Conservation (phyloP, 2,113 vertebrate species). For the Irena cyanogastra region DNA sequence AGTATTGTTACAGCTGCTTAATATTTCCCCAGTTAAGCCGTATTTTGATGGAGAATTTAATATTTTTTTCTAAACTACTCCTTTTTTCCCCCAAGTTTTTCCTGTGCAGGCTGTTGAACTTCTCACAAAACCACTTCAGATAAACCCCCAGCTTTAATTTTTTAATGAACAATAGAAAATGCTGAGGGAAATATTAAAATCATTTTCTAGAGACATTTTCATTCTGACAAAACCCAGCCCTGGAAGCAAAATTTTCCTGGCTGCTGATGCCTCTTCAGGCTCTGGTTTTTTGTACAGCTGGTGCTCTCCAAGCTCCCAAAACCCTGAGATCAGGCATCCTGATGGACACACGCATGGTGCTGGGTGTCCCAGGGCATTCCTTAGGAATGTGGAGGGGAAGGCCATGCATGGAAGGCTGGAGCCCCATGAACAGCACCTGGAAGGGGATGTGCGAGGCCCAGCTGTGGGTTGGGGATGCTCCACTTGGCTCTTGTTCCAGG, state of each 20-base stretch:
- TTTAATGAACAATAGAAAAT: slow-evolving; percentile 9
- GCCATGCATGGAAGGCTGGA: not conserved
- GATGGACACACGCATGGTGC: not conserved
- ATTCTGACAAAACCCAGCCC: not conserved
- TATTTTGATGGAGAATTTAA: slow-evolving; percentile 41
- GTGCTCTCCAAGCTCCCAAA: not conserved
- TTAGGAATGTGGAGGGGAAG: not conserved
- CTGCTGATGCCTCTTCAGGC: not conserved
- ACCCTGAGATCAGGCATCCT: not conserved
- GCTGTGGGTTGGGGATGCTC: not conserved
- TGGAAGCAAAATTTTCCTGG: not conserved
- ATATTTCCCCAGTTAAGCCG: slow-evolving; percentile 45
- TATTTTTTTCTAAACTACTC: slow-evolving; percentile 9
- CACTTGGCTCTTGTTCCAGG: not conserved
- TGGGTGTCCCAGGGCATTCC: not conserved
- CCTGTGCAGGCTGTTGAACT: not conserved
- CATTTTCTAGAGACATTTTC: not conserved
- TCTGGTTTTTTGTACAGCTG: not conserved
- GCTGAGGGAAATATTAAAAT: slow-evolving; percentile 27
- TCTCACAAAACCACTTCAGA: not conserved
- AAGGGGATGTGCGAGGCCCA: not conserved
- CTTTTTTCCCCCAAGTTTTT: not conserved
- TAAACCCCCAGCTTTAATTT: not conserved
- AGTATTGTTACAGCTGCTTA: slow-evolving; percentile 31
- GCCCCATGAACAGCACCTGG: fast-evolving